Base-by-base conservation (phyloP, 2,797 vertebrate species). In the Staurois parvus region DNA sequence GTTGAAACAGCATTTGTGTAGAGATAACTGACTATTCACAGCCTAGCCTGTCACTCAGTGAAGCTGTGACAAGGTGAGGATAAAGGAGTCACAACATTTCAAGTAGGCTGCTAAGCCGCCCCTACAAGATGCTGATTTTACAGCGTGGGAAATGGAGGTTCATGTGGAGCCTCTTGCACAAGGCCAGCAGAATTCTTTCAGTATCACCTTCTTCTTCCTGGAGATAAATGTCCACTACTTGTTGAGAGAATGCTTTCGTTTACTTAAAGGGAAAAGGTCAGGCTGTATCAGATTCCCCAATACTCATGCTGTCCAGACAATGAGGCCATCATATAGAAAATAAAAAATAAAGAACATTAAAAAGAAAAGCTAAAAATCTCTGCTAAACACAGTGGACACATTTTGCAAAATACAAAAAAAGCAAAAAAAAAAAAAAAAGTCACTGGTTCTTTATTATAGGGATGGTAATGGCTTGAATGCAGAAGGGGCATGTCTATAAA, bases 1-100 rank as follows among this genome's bases (percentile, higher is more conserved):
- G 90, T 91, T 91, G 91, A 93, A 91, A 93, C 86, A 88, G 88
- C 86, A 88, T 91, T 90, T 90, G 86, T 89, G 52, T 69, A 73
- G 86, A 91, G 89, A 92, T 90, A 93, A 93, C 88, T 84, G 88
- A 78, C 88, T 79, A 90, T 93, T 95, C 90, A 92, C 70, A 74
- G 78, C 56, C 24, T 87, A 81, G 69, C 78, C 85, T 72, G 0
- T 94, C 93, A 92, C 88, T 94, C 93, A 93, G 82, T 90, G 85
- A 84, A 69, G 85, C 88, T 81, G 62, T 93, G 93, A 94, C 94
- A 94, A 91, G 91, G 90, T 83, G 90, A 86, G 88, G 91, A 95
- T 88, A 88, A 92, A 90, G 89, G 45, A 64, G 67, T 91, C 88
- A 84, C 81, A 87, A 87, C 84, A 85, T 88, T 91, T 93, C 89